Evolutionary conservation across 2,797 vertebrate genomes (phyloP), one percentile per base, ranked within the genome.

Genomic region (Takifugu rubripes): DNA sequence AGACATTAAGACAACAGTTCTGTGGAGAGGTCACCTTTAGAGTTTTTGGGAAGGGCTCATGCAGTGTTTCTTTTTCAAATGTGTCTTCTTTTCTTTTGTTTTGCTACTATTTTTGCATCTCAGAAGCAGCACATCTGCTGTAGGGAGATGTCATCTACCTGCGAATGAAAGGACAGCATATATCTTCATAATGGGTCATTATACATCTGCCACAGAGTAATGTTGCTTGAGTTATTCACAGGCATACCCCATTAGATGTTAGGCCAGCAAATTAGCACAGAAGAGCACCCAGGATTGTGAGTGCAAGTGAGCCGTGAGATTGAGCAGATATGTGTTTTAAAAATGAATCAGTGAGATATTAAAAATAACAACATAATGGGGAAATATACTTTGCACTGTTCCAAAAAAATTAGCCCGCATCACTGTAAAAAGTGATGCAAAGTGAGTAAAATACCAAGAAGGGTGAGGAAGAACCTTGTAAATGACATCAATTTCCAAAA

Each of bases 141-240:
- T 12, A 40, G 36, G 36, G 55, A 59, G 63, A 51, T 40, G 36
- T 65, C 57, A 62, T 75, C 64, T 61, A 52, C 55, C 36, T 47
- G 54, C 77, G 5, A 74, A 83, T 82, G 68, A 72, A 83, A 76
- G 80, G 60, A 56, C 65, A 26, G 51, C 67, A 88, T 88, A 65
- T 77, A 84, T 89, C 83, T 86, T 84, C 69, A 71, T 79, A 88
- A 88, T 82, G 80, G 77, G 81, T 87, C 77, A 74, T 89, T 89
- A 86, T 87, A 78, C 82, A 88, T 88, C 84, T 89, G 84, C 76
- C 82, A 83, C 69, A 53, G 77, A 70, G 61, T 77, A 79, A 85
- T 85, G 72, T 67, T 57, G 76, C 79, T 75, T 90, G 85, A 88
- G 88, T 89, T 87, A 88, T 78, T 57, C 82, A 48, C 70, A 82